These are phyloP conservation scores for Melolontha melolontha DNA, from an alignment of 2,888 invertebrate genomes.

Conservation along the genomic window DNA sequence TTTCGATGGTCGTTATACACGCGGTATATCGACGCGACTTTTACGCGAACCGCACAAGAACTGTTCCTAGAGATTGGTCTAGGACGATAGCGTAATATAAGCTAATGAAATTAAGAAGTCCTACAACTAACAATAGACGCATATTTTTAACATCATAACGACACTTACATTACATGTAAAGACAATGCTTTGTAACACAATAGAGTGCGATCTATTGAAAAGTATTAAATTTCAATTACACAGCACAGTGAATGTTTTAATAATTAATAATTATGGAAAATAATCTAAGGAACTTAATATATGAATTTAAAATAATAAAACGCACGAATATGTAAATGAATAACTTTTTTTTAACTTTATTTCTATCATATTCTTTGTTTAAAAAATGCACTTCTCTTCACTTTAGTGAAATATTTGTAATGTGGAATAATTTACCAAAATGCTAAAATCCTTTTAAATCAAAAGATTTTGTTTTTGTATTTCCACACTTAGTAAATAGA, in stretches of 20 bases:
- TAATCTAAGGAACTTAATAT: too few species aligned
- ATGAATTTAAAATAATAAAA: too few species aligned
- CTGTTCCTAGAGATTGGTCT: conserved; percentile 16
- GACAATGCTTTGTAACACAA: conserved; percentile 30
- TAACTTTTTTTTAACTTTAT: too few species aligned
- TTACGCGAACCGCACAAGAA: conserved; percentile 33
- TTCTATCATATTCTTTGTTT: too few species aligned
- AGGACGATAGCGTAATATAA: conserved; percentile 35
- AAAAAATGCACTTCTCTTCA: too few species aligned
- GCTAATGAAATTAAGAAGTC: conserved; percentile 52
- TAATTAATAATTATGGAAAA: background rate
- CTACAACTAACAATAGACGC: conserved; percentile 45
- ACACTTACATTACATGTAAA: conserved; percentile 33
- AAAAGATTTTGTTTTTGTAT: too few species aligned
- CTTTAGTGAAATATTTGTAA: too few species aligned
- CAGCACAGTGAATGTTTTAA: too few species aligned
- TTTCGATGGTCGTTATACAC: conserved; percentile 5
- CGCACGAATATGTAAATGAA: too few species aligned
- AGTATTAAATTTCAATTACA: conserved; percentile 17
- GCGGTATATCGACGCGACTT: conserved; percentile 10
- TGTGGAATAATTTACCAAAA: too few species aligned
- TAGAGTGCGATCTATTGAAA: conserved; percentile 18
- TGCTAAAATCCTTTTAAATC: too few species aligned
- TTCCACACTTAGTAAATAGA: too few species aligned
- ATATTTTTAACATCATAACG: conserved; percentile 32